Evolutionary conservation across 1,140 invertebrate species (phyloP).

Genomic region (Heliothis virescens): DNA sequence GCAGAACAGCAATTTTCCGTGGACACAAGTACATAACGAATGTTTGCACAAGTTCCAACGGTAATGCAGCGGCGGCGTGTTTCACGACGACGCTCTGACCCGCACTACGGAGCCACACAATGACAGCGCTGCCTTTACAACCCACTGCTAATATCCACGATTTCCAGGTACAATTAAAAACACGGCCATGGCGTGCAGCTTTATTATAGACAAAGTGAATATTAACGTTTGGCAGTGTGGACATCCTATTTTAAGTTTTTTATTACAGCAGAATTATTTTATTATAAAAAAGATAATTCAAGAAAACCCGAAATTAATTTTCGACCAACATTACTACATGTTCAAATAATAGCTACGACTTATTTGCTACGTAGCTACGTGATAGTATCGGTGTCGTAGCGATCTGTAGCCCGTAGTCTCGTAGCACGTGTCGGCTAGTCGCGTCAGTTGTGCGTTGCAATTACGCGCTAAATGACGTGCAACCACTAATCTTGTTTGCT

Average conservation of each 20-base stretch:
- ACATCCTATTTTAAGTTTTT: not conserved
- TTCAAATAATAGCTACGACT: conserved; percentile 15
- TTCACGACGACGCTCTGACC: conserved; percentile 24
- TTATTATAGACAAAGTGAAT: conserved; percentile 28
- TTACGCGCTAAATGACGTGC: conserved; percentile 76
- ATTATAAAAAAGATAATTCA: not conserved
- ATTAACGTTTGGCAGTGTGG: conserved; percentile 13
- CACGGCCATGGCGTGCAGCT: conserved; percentile 19
- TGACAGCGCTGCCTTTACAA: conserved; percentile 35
- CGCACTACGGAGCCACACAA: conserved; percentile 44
- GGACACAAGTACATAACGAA: conserved; percentile 52
- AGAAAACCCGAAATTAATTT: not conserved
- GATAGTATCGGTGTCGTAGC: conserved; percentile 54
- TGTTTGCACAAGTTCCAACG: conserved; percentile 48
- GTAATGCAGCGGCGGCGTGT: conserved; percentile 41
- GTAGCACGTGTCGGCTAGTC: conserved; percentile 67
- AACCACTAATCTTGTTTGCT: conserved; percentile 73
- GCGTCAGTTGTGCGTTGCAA: conserved; percentile 78
- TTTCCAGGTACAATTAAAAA: conserved; percentile 46
- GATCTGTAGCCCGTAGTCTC: conserved; percentile 59
- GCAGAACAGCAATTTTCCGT: conserved; percentile 50
- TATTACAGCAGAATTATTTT: not conserved
- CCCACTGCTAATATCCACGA: conserved; percentile 48
- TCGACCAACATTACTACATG: not conserved
- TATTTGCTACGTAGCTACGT: conserved; percentile 11